Conservation (phyloP, 92 coral and sea anemone species). For the Porites cylindrica region DNA sequence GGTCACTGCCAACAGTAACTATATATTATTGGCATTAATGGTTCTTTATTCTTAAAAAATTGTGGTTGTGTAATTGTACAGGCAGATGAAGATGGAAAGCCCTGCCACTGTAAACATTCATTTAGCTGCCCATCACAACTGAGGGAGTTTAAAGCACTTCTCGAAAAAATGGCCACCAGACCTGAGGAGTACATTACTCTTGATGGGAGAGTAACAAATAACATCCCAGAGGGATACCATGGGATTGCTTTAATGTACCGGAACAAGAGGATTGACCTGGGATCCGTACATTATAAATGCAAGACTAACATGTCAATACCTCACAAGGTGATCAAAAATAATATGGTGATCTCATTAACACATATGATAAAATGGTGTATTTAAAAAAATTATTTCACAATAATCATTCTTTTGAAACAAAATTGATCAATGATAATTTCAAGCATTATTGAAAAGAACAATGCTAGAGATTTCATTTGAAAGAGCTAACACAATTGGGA, state of each 20-base stretch:
- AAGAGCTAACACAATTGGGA: too few relatives aligned
- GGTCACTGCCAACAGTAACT: too few relatives aligned
- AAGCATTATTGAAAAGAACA: too few relatives aligned
- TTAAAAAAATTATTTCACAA: too few relatives aligned
- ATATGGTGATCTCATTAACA: too few relatives aligned
- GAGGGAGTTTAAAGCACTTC: slow-evolving; percentile 46
- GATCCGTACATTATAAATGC: slow-evolving; percentile 26
- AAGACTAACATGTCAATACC: slow-evolving; percentile 47
- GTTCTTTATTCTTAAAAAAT: neutral
- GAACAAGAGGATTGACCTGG: slow-evolving; percentile 22
- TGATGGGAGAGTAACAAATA: slow-evolving; percentile 27
- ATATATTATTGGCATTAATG: too few relatives aligned
- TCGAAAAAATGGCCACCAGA: slow-evolving; percentile 43
- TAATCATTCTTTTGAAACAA: too few relatives aligned
- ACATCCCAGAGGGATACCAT: slow-evolving; percentile 40
- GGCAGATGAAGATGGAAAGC: slow-evolving; percentile 46
- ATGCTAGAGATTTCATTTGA: too few relatives aligned
- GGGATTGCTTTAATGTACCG: slow-evolving; percentile 31
- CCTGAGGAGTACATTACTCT: slow-evolving; percentile 42
- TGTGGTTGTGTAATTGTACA: neutral
- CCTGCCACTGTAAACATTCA: slow-evolving; percentile 54
- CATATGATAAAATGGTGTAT: neutral
- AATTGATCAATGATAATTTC: too few relatives aligned
- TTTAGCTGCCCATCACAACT: slow-evolving; percentile 53
- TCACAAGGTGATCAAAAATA: slow-evolving; percentile 5